Base-by-base conservation (phyloP, 1,140 invertebrate species). In the Forficula auricularia region DNA sequence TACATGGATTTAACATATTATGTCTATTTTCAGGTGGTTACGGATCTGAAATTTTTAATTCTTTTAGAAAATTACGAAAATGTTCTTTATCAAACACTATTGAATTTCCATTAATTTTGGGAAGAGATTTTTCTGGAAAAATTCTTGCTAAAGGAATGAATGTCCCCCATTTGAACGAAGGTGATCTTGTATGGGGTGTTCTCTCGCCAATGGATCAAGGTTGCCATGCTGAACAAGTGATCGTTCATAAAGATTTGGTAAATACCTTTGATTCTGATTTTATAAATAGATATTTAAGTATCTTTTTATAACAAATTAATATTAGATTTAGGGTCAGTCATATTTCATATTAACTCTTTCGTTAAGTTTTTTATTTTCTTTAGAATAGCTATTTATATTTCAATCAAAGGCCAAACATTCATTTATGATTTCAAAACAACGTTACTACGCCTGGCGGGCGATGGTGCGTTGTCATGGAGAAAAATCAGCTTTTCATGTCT, bases 51-150 rank as follows among this genome's bases (percentile, higher is more conserved):
- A 46, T 79, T 2, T 61, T 89, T 16, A 77, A 82, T 53, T 54
- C 68, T 1, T 57, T 80, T 49, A 65, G 82, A 35, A 67, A 69
- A 50, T 54, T 63, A 14, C 60, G 59, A 45, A 37, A 36, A 13
- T 48, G 31, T 44, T 47, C 40, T 44, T 38, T 44, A 2, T 51
- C 53, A 18, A 36, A 50, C 13, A 60, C 66, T 40, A 62, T 80
- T 31, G 81, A 85, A 59, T 82, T 90, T 57, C 88, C 89, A 2
- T 57, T 92, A 35, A 83, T 73, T 20, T 53, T 82, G 22, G 88
- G 89, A 3, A 71, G 88, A 53, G 89, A 92, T 63, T 91, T 90
- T 66, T 65, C 73, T 48, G 89, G 87, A 6, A 66, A 69, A 46
- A 65, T 92, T 48, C 69, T 77, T n/a, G 70, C 72, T 22, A 77